phyloP scores from a whole-genome alignment of 2,113 vertebrate genomes.

The Menidia beryllina region DNA sequence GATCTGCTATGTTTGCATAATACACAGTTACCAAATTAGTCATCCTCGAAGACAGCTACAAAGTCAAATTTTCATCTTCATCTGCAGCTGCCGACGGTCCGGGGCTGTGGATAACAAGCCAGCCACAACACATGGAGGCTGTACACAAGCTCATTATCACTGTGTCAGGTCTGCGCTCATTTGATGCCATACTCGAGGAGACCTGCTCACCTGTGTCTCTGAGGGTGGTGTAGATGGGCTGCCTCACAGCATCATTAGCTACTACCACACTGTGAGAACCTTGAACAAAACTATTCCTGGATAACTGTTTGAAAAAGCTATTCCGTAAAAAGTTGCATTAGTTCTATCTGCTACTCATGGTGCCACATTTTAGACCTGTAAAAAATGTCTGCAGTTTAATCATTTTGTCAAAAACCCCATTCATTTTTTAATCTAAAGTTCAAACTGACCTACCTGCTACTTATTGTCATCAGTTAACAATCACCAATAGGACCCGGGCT shows the following conservation, averaged over 20 bases:
- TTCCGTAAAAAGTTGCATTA: background rate
- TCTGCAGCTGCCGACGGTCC: conserved; percentile 36
- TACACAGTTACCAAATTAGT: conserved; percentile 56
- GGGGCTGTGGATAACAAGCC: conserved; percentile 52
- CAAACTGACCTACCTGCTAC: background rate
- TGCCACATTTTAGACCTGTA: too few species aligned
- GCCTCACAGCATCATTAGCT: conserved; percentile 36
- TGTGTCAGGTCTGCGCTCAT: conserved; percentile 40
- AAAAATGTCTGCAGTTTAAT: too few species aligned
- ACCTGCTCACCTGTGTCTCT: conserved; percentile 33
- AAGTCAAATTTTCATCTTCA: conserved; percentile 52
- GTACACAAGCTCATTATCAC: conserved; percentile 43
- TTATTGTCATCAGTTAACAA: conserved; percentile 28
- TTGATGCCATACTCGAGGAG: conserved; percentile 58
- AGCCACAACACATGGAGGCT: conserved; percentile 40
- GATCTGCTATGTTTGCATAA: conserved; percentile 46
- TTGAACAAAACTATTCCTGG: conserved; percentile 33
- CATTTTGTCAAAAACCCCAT: too few species aligned
- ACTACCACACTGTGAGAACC: conserved; percentile 15
- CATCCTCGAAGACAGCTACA: conserved; percentile 51
- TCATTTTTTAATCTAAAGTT: too few species aligned
- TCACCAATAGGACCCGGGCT: conserved; percentile 21
- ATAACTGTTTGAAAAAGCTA: conserved; percentile 4
- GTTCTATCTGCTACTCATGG: too few species aligned
- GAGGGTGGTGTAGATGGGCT: conserved; percentile 19